phyloP scores from a whole-genome alignment of 2,113 vertebrate species.

The Phalacrocorax pelagicus region DNA sequence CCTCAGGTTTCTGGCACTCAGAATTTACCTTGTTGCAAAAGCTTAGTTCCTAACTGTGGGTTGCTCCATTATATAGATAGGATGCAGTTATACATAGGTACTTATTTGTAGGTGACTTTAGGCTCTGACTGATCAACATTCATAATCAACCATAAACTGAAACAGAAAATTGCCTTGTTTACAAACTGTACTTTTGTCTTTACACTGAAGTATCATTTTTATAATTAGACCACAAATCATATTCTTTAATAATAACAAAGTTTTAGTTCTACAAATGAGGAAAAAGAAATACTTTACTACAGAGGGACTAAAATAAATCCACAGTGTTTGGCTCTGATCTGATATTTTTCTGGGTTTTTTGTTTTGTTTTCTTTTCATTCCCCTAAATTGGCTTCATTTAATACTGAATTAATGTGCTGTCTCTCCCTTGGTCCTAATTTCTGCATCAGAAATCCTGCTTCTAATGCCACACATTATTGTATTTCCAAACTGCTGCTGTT shows the following conservation, averaged over 20 bases:
- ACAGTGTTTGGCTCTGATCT: conserved; percentile 6
- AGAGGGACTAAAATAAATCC: background rate
- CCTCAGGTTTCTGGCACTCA: background rate
- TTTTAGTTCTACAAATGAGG: background rate
- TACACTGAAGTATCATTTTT: background rate
- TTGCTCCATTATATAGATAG: background rate
- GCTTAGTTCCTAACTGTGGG: background rate
- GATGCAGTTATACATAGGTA: background rate
- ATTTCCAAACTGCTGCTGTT: conserved; percentile 31
- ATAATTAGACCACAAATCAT: background rate
- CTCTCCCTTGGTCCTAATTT: conserved; percentile 39
- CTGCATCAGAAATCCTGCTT: conserved; percentile 39
- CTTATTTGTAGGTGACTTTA: background rate
- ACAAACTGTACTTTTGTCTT: background rate
- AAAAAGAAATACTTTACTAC: background rate
- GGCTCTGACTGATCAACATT: background rate
- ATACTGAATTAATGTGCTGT: conserved; percentile 46
- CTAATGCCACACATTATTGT: background rate
- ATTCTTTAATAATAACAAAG: background rate
- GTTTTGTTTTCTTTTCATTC: conserved; percentile 5
- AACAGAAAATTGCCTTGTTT: background rate
- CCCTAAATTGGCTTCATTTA: background rate
- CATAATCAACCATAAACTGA: background rate
- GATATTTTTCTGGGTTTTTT: background rate
- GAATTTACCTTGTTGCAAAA: background rate